Conservation (phyloP, 2,888 invertebrate species). For the Leucophora obtusa region DNA sequence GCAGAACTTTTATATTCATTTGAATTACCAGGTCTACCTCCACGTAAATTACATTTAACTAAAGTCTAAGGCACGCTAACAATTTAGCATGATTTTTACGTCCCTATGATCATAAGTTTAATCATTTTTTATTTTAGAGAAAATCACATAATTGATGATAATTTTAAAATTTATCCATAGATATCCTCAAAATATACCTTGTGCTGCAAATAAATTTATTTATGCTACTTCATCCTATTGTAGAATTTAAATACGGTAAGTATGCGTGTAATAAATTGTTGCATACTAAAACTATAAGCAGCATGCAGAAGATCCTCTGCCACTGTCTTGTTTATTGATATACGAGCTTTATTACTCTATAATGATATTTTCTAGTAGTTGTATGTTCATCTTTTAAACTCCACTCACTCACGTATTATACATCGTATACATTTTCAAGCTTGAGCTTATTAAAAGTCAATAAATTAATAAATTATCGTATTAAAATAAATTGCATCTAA, state of each 20-base stretch:
- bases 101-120: no score
- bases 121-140: no score
- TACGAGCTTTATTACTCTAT: conserved; percentile 61
- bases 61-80: no score
- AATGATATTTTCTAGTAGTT: conserved; percentile 46
- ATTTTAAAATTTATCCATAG: no score
- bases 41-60: no score
- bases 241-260: conserved; percentile 47
- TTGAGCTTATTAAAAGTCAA: conserved; percentile 75
- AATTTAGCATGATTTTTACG: no score
- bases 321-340: conserved; percentile 45
- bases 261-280: conserved; percentile 56
- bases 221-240: neutral
- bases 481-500: conserved; percentile 79
- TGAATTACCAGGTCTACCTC: no score
- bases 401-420: conserved; percentile 14
- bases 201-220: no score
- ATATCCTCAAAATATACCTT: no score
- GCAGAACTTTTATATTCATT: no score
- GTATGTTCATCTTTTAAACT: conserved; percentile 28
- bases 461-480: conserved; percentile 79
- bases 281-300: conserved; percentile 6
- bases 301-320: conserved; percentile 7
- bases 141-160: no score
- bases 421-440: conserved; percentile 46